A percentile compares a stretch with the other conserved stretches of the same genome.
phyloP scores from a whole-genome alignment of 1,140 invertebrate genomes.

The Cephus cinctus region DNA sequence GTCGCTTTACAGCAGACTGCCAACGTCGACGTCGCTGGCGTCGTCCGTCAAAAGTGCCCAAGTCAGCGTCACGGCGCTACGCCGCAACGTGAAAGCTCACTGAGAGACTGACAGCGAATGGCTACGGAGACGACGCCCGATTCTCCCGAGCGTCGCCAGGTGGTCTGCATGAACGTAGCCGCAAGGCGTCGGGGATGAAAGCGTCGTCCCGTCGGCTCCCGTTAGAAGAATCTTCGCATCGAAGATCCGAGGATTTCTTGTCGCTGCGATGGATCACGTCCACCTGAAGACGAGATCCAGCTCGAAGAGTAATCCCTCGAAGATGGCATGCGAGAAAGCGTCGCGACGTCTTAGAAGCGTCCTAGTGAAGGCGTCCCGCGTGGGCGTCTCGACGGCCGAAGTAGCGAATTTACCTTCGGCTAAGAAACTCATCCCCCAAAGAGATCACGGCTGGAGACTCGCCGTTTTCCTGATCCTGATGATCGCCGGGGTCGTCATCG shows the following conservation, averaged over 20 bases:
- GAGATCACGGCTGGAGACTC: slow-evolving; percentile 51
- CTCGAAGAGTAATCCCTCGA: slow-evolving; percentile 41
- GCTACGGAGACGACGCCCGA: too few relatives aligned
- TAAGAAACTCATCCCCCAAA: slow-evolving; percentile 44
- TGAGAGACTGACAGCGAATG: too few relatives aligned
- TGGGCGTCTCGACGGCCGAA: slow-evolving; percentile 41
- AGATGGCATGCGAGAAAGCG: slow-evolving; percentile 51
- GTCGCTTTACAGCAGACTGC: too few relatives aligned
- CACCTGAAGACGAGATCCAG: slow-evolving; percentile 40
- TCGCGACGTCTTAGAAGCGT: slow-evolving; percentile 42
- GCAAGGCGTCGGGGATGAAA: slow-evolving; percentile 3
- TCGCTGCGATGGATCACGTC: slow-evolving; percentile 38
- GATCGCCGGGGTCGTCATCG: slow-evolving; percentile 47
- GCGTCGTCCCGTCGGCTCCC: neutral
- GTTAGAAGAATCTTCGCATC: neutral
- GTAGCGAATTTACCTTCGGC: slow-evolving; percentile 42
- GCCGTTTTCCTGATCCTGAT: slow-evolving; percentile 48
- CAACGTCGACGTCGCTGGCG: too few relatives aligned
- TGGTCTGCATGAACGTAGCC: too few relatives aligned
- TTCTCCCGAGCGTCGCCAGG: too few relatives aligned
- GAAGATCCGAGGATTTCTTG: slow-evolving; percentile 4
- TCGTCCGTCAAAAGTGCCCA: too few relatives aligned
- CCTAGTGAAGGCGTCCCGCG: slow-evolving; percentile 43
- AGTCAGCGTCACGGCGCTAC: too few relatives aligned
- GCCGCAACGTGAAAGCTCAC: too few relatives aligned